A percentile compares a stretch with the other conserved stretches of the same genome.
Conservation (phyloP, 1,140 invertebrate genomes). For the Prorops nasuta region DNA sequence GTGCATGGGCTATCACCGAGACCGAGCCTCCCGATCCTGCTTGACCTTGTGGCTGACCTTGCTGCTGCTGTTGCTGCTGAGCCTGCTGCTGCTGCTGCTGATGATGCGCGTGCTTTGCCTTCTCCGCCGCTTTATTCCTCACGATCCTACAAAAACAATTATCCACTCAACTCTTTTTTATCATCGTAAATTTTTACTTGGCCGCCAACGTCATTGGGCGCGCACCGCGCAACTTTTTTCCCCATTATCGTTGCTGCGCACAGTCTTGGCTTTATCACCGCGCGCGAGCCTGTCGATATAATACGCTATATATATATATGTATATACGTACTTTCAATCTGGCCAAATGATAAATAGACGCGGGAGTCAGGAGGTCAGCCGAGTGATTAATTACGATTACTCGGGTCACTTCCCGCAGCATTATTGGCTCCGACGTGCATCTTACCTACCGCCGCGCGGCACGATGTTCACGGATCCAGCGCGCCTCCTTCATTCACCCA, state of each 20-base stretch:
- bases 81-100: conserved; percentile 84
- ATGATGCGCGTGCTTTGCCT: conserved; percentile 87
- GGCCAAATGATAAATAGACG: too few species aligned
- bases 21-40: conserved; percentile 56
- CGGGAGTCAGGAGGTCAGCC: too few species aligned
- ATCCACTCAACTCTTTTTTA: too few species aligned
- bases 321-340: too few species aligned
- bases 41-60: conserved; percentile 57
- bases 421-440: conserved; percentile 10
- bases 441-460: conserved; percentile 1
- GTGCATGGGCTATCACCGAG: conserved; percentile 69
- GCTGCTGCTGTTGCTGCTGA: conserved; percentile 63
- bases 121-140: conserved; percentile 93
- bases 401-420: conserved; percentile 30
- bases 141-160: conserved; percentile 76
- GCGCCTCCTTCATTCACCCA: neutral
- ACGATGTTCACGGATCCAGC: neutral
- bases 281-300: too few species aligned
- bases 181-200: too few species aligned
- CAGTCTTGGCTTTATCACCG: too few species aligned
- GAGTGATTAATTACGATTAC: conserved; percentile 43
- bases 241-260: too few species aligned
- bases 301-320: too few species aligned
- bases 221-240: too few species aligned
- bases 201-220: too few species aligned